Percentiles rank a stretch among this genome's conserved stretches.
Evolutionary conservation across 2,888 invertebrate species (phyloP).

Genomic region (Homarus gammarus): DNA sequence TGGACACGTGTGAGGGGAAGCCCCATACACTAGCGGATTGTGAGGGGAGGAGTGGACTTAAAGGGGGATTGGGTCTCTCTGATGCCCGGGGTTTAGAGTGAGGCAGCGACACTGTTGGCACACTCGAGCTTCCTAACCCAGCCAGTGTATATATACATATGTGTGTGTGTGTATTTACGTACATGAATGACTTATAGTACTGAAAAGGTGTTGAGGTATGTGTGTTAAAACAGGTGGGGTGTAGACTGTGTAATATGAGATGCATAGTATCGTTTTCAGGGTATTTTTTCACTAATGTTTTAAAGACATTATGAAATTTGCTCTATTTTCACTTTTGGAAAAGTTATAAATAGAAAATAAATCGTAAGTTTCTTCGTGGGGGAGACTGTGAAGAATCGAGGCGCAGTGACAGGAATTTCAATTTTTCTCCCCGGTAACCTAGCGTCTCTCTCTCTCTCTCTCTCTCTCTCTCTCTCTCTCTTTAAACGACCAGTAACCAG

Average conservation of each 20-base stretch:
- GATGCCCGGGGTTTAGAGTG: background rate
- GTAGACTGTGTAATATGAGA: too few relatives aligned
- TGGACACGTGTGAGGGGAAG: constrained; percentile 5
- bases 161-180: background rate
- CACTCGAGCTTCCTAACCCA: background rate
- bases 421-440: background rate
- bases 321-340: too few relatives aligned
- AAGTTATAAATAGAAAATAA: too few relatives aligned
- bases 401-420: background rate
- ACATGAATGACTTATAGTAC: background rate
- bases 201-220: too few relatives aligned
- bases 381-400: background rate
- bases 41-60: background rate
- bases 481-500: too few relatives aligned
- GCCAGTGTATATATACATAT: constrained; percentile 1
- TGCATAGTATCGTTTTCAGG: too few relatives aligned
- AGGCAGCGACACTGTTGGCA: background rate
- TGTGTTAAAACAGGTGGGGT: too few relatives aligned
- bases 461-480: constrained; percentile 11
- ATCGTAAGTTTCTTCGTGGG: too few relatives aligned
- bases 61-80: background rate
- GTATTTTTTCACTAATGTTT: too few relatives aligned
- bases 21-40: constrained; percentile 7
- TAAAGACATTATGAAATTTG: too few relatives aligned
- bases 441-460: background rate